phyloP scores from a whole-genome alignment of 2,797 vertebrate species.

The Falco cherrug region DNA sequence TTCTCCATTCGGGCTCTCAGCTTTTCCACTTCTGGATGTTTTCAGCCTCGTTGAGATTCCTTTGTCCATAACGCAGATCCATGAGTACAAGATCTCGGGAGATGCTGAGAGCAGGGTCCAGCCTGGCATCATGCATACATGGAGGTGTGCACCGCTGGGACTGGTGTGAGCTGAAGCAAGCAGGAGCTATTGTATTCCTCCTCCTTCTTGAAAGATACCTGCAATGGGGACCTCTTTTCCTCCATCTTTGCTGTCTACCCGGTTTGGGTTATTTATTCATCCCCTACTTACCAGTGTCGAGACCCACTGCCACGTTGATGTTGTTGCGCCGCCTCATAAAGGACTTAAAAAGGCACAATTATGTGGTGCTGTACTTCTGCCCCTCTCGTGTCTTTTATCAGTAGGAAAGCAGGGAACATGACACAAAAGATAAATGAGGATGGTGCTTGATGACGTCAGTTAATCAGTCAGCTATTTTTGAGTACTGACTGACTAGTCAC shows the following conservation, averaged over 20 bases:
- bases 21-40: background rate
- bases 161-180: rapidly evolving
- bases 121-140: background rate
- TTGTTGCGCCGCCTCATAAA: background rate
- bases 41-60: background rate
- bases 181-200: background rate
- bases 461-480: conserved; percentile 4
- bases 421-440: background rate
- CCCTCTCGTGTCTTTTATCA: background rate
- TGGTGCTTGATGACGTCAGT: background rate
- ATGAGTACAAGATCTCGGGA: background rate
- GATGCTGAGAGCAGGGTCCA: background rate
- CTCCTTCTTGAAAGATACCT: rapidly evolving
- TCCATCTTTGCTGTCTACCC: rapidly evolving
- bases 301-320: rapidly evolving
- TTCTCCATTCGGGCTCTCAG: background rate
- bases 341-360: background rate
- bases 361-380: background rate
- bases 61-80: background rate
- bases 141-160: rapidly evolving
- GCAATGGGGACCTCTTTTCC: background rate
- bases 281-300: background rate
- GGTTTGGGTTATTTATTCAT: background rate
- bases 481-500: background rate
- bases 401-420: background rate